phyloP scores from a whole-genome alignment of 2,888 invertebrate genomes.

The Gymnosoma rotundatum region DNA sequence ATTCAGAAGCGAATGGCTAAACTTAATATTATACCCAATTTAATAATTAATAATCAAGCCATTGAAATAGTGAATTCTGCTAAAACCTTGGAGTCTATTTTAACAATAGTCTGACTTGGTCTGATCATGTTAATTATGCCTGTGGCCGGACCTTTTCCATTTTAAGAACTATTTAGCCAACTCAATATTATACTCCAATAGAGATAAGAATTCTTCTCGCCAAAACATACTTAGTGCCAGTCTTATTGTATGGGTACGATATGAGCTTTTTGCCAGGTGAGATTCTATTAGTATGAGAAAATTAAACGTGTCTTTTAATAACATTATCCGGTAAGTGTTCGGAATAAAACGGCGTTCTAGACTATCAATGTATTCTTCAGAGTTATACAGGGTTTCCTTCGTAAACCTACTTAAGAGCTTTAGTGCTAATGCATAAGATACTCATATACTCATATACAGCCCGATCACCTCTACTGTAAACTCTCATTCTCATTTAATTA shows the following conservation, averaged over 20 bases:
- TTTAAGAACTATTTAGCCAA: neutral
- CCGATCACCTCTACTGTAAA: too few species aligned
- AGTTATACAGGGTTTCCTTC: too few species aligned
- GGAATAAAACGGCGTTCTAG: too few species aligned
- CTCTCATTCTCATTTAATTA: too few species aligned
- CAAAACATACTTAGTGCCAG: neutral
- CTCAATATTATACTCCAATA: neutral
- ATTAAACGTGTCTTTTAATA: neutral
- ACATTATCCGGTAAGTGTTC: neutral
- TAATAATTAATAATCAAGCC: neutral
- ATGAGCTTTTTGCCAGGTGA: neutral
- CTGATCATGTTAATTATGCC: neutral
- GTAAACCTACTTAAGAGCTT: too few species aligned
- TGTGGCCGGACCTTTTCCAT: neutral
- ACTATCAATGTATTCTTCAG: too few species aligned
- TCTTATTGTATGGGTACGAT: neutral
- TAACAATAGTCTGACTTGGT: neutral
- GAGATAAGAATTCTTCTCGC: neutral
- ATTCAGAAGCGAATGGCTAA: neutral
- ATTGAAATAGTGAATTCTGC: neutral
- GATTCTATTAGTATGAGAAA: neutral
- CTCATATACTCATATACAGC: too few species aligned
- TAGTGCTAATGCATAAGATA: too few species aligned
- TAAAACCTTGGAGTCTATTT: neutral
- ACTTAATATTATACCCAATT: neutral